Evolutionary conservation across 1,140 invertebrate species (phyloP).

Genomic region (Drosophila quadrilineata): DNA sequence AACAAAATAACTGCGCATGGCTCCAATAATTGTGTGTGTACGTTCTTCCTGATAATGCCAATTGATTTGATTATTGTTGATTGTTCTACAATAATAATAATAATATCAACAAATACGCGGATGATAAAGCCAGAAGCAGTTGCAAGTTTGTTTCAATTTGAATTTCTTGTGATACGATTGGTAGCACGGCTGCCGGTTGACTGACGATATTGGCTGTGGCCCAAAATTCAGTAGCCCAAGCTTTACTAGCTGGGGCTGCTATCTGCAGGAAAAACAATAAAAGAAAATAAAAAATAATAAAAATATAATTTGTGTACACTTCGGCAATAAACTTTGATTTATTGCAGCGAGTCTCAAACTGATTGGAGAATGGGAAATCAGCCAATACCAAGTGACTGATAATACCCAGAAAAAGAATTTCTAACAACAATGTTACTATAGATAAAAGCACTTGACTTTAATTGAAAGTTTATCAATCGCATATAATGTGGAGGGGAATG

Average conservation of each 20-base stretch:
- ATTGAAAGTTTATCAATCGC: constrained; percentile 52
- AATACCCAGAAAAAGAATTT: constrained; percentile 10
- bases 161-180: constrained; percentile 39
- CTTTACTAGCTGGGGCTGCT: no score
- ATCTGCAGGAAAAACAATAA: no score
- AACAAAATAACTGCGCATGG: constrained; percentile 53
- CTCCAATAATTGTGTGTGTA: no score
- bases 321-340: constrained; percentile 64
- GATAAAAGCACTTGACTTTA: constrained; percentile 65
- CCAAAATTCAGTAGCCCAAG: no score
- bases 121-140: constrained; percentile 38
- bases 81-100: no score
- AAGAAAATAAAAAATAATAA: constrained; percentile 32
- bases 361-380: constrained; percentile 14
- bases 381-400: constrained; percentile 2
- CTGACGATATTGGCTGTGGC: constrained; percentile 46
- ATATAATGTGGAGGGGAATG: constrained; percentile 16
- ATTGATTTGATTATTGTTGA: no score
- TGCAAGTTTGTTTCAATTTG: background rate
- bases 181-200: constrained; percentile 43
- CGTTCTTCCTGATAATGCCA: no score
- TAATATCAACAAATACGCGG: no score
- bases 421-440: constrained; percentile 19
- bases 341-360: constrained; percentile 31
- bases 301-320: constrained; percentile 56